Base-by-base conservation (phyloP, 2,113 vertebrate genomes). In the Diadophis punctatus region DNA sequence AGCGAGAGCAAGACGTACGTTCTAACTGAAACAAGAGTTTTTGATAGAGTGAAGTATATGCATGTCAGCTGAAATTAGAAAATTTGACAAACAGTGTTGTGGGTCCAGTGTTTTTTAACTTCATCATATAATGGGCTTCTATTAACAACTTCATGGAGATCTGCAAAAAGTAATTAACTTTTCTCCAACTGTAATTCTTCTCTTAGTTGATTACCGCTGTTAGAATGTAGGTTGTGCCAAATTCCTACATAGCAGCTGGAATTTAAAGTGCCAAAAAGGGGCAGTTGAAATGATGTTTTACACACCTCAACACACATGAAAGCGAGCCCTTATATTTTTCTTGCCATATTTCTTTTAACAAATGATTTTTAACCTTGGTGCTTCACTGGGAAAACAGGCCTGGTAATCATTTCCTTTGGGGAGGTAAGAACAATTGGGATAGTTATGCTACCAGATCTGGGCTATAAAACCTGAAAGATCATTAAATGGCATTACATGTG, bases 1-100 rank as follows among this genome's bases (percentile, higher is more conserved):
- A 99, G 89, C 97, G 87, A 85, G 98, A 99, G 92, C 92, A 97
- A 1, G 99, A 99, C 98, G 99, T 99, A 96, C 97, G 97, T 88
- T 95, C 93, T 86, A 80, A 23, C 68, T 96, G 96, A 96, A 94
- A 49, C 12, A 91, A 91, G 91, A 93, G 23, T 96, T 95, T 91
- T 91, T 95, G 52, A 4, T 80, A 89, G 63, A 95, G 68, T 49
- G 12, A 43, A 14, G 0, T 87, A 95, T 25, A 34, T 34, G 89
- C 56, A 86, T 86, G 14, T 48, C 93, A 88, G 58, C 48, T 94
- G 25, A 91, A 91, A 63, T 9, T 90, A 91, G 63, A 39, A 85
- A 84, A 87, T 63, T 60, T 91, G 60, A 80, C 88, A 94, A 46
- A 87, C 58, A 92, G 84, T 43, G 0, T 91, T 93, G 80, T 89